Conservation (phyloP, 2,888 invertebrate genomes). For the Zygogramma bicolorata region DNA sequence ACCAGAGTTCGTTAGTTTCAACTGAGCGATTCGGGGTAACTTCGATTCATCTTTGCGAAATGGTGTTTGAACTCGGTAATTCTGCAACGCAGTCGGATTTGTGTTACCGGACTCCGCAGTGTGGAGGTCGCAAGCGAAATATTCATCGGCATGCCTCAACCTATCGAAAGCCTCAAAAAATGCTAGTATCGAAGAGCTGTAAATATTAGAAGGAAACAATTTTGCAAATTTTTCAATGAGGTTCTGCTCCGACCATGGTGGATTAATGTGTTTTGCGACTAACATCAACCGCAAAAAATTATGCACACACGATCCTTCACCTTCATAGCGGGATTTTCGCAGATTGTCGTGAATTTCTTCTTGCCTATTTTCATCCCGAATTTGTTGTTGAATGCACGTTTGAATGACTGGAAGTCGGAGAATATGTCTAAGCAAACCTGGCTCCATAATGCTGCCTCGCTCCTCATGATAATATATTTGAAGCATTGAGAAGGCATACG, state of each 20-base stretch:
- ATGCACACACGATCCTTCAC: neutral
- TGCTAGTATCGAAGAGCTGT: neutral
- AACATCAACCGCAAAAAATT: neutral
- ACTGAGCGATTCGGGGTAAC: neutral
- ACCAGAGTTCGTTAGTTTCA: neutral
- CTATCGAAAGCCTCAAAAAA: neutral
- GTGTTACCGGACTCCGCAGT: neutral
- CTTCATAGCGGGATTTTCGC: neutral
- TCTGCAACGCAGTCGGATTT: neutral
- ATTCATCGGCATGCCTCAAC: neutral
- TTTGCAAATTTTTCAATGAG: slow-evolving; percentile 5
- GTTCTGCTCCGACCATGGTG: neutral
- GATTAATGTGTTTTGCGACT: neutral
- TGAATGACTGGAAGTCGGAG: neutral
- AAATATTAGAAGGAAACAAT: neutral
- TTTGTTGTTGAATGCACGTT: slow-evolving; percentile 5
- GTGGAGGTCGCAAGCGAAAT: neutral
- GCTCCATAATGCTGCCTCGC: neutral
- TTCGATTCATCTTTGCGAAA: neutral
- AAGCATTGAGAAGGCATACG: neutral
- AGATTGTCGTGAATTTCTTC: neutral
- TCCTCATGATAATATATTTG: slow-evolving; percentile 7
- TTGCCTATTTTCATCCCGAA: slow-evolving; percentile 6
- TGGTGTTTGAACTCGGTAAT: neutral
- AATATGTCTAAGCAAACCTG: neutral